Evolutionary conservation across 2,797 vertebrate genomes (phyloP), one percentile per base, ranked within the genome.

Genomic region (Mormyrus hasselquistii): DNA sequence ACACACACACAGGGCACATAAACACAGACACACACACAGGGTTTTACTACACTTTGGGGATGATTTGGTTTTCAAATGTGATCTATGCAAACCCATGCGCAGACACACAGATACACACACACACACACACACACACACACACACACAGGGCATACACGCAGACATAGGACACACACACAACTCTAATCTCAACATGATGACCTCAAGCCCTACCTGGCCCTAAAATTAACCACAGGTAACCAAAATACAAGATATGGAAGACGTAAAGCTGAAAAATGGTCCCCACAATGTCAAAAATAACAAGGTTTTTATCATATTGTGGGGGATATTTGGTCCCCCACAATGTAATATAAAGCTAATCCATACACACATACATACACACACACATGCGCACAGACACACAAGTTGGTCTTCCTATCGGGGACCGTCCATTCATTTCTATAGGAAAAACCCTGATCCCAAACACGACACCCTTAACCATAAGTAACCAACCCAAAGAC

Each of bases 91-190:
- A 34, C 29, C 0, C 29, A 34, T 34, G 29, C 29, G 29, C 29
- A 34, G 29, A 34, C 29, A 34, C 29, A 34, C 29, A 34, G 29
- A 34, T 1, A 52, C 2, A 50, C 49, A 9, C 53, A 92, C 92
- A 92, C 90, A 92, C 19, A 57, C 4, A 59, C 6, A 55, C 0
- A 59, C 5, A 59, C 4, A 57, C n/a, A 59, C 4, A 55, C 16
- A 57, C 19, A n/a, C 16, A 91, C 91, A 34, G 29, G 29, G 29
- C 29, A 34, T 34, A 93, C 89, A 90, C 57, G 6, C n/a, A 25
- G n/a, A 25, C 22, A 9, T 22, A 62, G 9, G n/a, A 25, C 57
- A 25, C 22, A 9, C 59, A 62, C 22, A 59, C 16, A 57, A 57
- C 53, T 57, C 53, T 57, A 57, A 57, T 57, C 16, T 57, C 2